Conservation (phyloP, 1,140 invertebrate genomes). For the Drosophila carrolli region DNA sequence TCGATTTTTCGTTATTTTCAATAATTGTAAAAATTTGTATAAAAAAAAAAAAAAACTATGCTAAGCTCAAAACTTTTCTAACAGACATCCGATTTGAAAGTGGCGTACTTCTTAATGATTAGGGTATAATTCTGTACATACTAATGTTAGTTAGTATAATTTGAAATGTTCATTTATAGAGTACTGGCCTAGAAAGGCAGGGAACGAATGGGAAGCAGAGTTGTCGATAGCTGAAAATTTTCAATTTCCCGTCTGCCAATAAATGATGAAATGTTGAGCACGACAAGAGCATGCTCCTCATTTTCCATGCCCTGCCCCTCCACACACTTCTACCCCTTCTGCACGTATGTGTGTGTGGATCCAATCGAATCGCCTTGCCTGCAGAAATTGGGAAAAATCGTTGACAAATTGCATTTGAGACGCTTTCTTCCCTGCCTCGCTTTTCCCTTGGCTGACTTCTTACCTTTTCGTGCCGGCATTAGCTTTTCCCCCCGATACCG, state of each 20-base stretch:
- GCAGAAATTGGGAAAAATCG: constrained; percentile 73
- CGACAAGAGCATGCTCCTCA: constrained; percentile 2
- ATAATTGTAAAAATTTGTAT: no score
- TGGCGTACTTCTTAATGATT: no score
- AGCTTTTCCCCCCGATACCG: background rate
- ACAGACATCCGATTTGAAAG: no score
- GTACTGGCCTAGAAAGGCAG: no score
- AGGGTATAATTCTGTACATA: no score
- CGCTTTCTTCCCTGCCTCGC: constrained; percentile 7
- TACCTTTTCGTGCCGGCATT: constrained; percentile 55
- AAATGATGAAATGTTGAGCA: constrained; percentile 50
- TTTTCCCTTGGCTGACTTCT: constrained; percentile 45
- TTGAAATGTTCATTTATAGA: no score
- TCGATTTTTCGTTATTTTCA: no score
- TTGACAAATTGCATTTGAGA: constrained; percentile 78
- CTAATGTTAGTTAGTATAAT: no score
- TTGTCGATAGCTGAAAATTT: constrained; percentile 39
- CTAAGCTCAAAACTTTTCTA: no score
- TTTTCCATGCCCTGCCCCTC: background rate
- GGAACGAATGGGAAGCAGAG: background rate
- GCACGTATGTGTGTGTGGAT: constrained; percentile 31
- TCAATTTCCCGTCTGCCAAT: constrained; percentile 63
- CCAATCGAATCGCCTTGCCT: constrained; percentile 62
- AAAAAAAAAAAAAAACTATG: no score
- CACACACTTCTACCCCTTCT: background rate